Base-by-base conservation (phyloP, 1,140 invertebrate genomes). In the Doryteuthis pealeii region DNA sequence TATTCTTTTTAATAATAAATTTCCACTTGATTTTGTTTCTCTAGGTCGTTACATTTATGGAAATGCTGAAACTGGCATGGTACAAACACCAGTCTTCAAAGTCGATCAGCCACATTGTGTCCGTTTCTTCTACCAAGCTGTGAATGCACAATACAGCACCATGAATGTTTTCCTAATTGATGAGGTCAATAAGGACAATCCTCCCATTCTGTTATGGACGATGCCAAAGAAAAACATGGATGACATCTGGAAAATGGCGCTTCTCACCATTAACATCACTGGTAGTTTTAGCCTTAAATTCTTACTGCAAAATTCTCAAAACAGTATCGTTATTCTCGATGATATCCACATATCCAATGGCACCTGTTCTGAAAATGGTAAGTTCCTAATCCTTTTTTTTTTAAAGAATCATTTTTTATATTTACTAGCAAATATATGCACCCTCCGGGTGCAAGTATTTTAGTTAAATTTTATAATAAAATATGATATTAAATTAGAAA, bases 91-190 rank as follows among this genome's bases (percentile, higher is more conserved):
- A 0, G 72, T 72, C 22, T 78, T 82, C 45, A 76, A 70, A 31
- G 65, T 79, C 1, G 74, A 18, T 12, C 28, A 72, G 18, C 58
- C 76, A 28, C 70, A 78, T n/a, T 84, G 83, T 74, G 26, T 82
- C 18, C 69, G 80, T 15, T 84, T 84, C 74, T 78, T 76, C 67
- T 84, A 83, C 75, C 79, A 82, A 74, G 73, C 80, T 35, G 71
- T 80, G 31, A 81, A 81, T 8, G n/a, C 30, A 30, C 40, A 78
- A 1, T 26, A 22, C 14, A 32, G 72, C 18, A 76, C 77, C 1
- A 26, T 82, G 30, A 15, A 75, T 6, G 79, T 81, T 12, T 70
- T 45, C 14, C 67, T 70, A 8, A 66, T 78, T 43, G 45, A 77
- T 12, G 72, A 15, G 26, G 6, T 62, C 1, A 62, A 22, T 6